Evolutionary conservation across 2,888 invertebrate species (phyloP), one percentile per base, ranked within the genome.

Genomic region (Lasius platythorax): DNA sequence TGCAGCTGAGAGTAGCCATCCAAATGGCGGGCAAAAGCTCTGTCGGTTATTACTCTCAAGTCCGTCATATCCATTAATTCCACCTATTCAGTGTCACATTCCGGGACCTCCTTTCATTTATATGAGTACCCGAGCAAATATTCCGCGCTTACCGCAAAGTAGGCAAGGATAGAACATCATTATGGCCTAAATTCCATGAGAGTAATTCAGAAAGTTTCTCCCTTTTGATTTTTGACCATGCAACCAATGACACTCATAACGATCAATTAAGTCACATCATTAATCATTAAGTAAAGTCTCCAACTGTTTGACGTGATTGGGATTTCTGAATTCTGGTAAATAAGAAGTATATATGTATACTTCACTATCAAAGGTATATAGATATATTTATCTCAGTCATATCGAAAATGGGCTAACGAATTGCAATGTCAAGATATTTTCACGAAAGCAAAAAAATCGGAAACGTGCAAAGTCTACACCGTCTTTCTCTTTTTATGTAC

Each of bases 11-110:
- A 58, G 67, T 85, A 82, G 83, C 66, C 66, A 66, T 43, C 56
- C 37, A 37, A 40, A 68, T 68, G 43, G 72, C 30, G 30, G 56
- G 73, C 85, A 75, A 86, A 87, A 84, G 86, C 86, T 85, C 82
- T 18, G n/a, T 82, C 73, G 84, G 86, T 90, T 90, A 90, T 90
- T 91, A 90, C 87, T 85, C 82, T 84, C 37, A 81, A 84, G 84
- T 84, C 85, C 87, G 90, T 89, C 87, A 89, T 89, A 89, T 85
- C 91, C 92, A 92, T 92, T 93, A 93, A 93, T 93, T 93, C 86
- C 85, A 86, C 83, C 89, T 79, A 92, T 92, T 92, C 91, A 92
- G 83, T 87, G 87, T 91, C 84, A 88, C 87, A 91, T 92, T 91
- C 88, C 88, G 85, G 74, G 78, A 75, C 66, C 85, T 83, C 68